Evolutionary conservation across 1,140 invertebrate genomes (phyloP).

Genomic region (Pachyrhynchus sulphureomaculatus): DNA sequence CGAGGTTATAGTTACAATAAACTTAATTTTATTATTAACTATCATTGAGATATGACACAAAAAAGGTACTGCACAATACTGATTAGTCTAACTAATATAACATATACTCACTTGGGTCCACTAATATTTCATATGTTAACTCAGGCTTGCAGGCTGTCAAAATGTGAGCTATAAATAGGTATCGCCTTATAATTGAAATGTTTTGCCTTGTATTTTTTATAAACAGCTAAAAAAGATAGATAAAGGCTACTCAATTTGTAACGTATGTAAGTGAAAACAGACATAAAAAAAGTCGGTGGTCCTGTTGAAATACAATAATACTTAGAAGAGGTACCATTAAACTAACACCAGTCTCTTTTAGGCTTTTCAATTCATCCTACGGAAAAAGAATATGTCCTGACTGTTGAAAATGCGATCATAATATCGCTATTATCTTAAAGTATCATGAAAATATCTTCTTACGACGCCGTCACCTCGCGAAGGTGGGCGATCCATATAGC

Average conservation of each 20-base stretch:
- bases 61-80: neutral
- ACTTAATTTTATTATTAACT: too few species aligned
- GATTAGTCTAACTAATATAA: neutral
- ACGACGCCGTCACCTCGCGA: too few species aligned
- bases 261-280: neutral
- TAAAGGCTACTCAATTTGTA: neutral
- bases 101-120: constrained; percentile 22
- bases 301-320: neutral
- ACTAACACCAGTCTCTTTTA: too few species aligned
- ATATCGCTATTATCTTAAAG: too few species aligned
- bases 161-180: constrained; percentile 32
- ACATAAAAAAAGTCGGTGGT: neutral
- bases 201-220: neutral
- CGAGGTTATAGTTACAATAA: too few species aligned
- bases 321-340: too few species aligned
- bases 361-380: too few species aligned
- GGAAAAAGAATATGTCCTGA: too few species aligned
- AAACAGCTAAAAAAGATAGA: constrained; percentile 14
- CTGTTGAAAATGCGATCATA: too few species aligned
- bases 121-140: constrained; percentile 30
- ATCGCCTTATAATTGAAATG: constrained; percentile 27
- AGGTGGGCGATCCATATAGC: too few species aligned
- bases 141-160: constrained; percentile 1
- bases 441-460: too few species aligned
- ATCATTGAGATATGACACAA: too few species aligned